These are phyloP conservation scores for Amphipyra berbera DNA, from an alignment of 2,888 invertebrate species.

Conservation along the genomic window DNA sequence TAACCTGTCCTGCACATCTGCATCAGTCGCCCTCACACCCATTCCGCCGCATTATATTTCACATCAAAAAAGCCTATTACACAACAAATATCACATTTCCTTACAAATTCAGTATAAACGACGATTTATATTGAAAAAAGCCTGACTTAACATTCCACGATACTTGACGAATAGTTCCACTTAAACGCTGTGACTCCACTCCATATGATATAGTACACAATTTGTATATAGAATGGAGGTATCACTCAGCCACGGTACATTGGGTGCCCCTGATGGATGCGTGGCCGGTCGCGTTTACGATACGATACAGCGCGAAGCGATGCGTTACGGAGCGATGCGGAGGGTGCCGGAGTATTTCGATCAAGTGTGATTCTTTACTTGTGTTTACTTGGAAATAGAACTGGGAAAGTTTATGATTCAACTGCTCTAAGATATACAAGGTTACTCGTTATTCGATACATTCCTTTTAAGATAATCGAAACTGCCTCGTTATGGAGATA, in stretches of 20 bases:
- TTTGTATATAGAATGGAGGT: slow-evolving; percentile 67
- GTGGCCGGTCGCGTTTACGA: slow-evolving; percentile 37
- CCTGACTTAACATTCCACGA: slow-evolving; percentile 44
- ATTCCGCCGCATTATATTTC: no score
- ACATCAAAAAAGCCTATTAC: neutral
- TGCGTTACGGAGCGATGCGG: slow-evolving; percentile 21
- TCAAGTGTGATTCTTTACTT: neutral
- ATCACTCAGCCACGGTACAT: slow-evolving; percentile 65
- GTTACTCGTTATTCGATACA: no score
- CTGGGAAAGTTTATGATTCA: no score
- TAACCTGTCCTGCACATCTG: no score
- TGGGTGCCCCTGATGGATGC: slow-evolving; percentile 53
- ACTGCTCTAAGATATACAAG: no score
- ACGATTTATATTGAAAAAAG: slow-evolving; percentile 34
- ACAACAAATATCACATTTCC: neutral
- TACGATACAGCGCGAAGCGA: slow-evolving; percentile 21
- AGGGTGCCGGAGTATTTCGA: neutral
- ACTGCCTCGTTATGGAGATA: no score
- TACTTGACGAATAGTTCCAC: slow-evolving; percentile 50
- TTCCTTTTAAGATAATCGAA: no score
- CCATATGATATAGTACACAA: slow-evolving; percentile 69
- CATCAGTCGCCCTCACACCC: no score
- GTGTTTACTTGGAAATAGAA: no score
- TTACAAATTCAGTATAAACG: slow-evolving; percentile 4
- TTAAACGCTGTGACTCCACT: slow-evolving; percentile 38